Evolutionary conservation across 2,113 vertebrate species (phyloP), one percentile per base, ranked within the genome.

Genomic region (Thamnaconus septentrionalis): DNA sequence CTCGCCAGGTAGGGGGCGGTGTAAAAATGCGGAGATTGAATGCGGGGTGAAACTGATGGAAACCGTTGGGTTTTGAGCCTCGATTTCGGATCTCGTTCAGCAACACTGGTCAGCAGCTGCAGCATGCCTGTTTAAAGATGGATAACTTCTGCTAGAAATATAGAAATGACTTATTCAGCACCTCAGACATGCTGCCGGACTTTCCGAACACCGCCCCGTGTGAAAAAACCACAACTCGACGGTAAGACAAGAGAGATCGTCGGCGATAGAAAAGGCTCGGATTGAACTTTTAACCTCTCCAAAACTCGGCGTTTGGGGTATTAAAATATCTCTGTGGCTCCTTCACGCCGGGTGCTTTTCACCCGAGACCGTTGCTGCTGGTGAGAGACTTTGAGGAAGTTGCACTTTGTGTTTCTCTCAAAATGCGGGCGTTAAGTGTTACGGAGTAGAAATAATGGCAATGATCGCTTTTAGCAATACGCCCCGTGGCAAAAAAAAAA

Each of bases 311-410:
- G 4, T 51, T 5, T 53, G 47, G 51, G 47, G 69, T 31, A 31
- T 31, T 31, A 31, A 31, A 31, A 31, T 31, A 31, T 31, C 2
- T 31, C 74, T 40, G 31, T 61, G 10, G 42, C 43, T 47, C 57
- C 40, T 56, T 53, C 4, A 7, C 42, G 41, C 61, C 46, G 61
- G 69, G 40, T 10, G 80, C 70, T 80, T 83, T 31, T 8, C 69
- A 71, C 73, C 72, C 42, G 5, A 64, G 79, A 81, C 71, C 78
- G 67, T 5, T 85, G 84, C 64, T 90, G 84, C 85, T 80, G 82
- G 61, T 79, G 81, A 80, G 81, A 73, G 54, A 55, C 60, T 66
- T 45, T 77, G 58, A 47, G 79, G 73, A 81, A 76, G 69, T 73
- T 80, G 76, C 70, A 80, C 77, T 81, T 82, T 85, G 73, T 76